Base-by-base conservation (phyloP, 2,113 vertebrate genomes). In the Jacana jacana region DNA sequence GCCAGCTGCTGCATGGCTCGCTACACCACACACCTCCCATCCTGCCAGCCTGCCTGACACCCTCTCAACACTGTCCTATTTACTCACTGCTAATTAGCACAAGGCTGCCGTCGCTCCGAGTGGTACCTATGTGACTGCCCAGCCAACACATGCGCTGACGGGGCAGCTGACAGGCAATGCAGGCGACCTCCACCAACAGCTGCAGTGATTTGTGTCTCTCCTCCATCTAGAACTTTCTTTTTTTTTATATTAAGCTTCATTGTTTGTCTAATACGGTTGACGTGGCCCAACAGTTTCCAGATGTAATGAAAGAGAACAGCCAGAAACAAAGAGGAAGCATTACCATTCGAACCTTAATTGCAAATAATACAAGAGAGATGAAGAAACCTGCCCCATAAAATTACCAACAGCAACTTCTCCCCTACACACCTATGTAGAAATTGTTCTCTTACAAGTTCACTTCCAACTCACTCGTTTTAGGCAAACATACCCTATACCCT, bases 111-210 rank as follows among this genome's bases (percentile, higher is more conserved):
- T 6, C 23, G 54, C 80, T 77, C 13, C 2, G 5, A 78, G 28
- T 25, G 10, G 71, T 17, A 72, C 71, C 76, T 68, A 4, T 13
- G 71, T 2, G 42, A 30, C 48, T n/a, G 19, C 48, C 66, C 48
- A 64, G 86, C 13, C 80, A 42, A 54, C n/a, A 24, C 39, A 1
- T 0, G 1, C 13, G 69, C 35, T 0, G 0, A 12, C 6, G 10
- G 0, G 46, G 78, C 75, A 86, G 63, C 80, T 40, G 89, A 33
- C 4, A 5, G 35, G n/a, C 70, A 11, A 10, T 1, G 0, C 37
- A 22, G 49, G 35, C 8, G 19, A 86, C 54, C 35, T 57, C 40
- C 77, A 75, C 46, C 55, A 84, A n/a, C 65, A 89, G 78, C 81
- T 69, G 54, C 92, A 28, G 55, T 4, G 31, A 75, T 46, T 22